Conservation (phyloP, 2,113 vertebrate genomes). For the Cinclus mexicanus region DNA sequence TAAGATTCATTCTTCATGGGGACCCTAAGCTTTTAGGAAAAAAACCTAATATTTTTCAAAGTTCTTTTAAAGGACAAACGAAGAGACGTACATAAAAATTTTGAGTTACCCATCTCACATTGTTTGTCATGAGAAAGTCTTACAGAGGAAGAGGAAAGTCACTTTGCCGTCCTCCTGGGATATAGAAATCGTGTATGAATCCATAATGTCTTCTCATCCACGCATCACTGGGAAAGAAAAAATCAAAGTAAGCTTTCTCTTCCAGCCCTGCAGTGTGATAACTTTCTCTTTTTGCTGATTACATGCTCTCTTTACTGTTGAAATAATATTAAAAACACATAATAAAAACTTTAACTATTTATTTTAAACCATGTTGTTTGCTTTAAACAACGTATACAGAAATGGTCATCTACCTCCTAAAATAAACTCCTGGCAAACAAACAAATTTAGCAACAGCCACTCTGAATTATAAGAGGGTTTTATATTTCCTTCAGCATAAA, state of each 20-base stretch:
- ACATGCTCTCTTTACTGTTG: background rate
- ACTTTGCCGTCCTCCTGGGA: slow-evolving; percentile 21
- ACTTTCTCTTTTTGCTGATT: slow-evolving; percentile 3
- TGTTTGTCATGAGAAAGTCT: background rate
- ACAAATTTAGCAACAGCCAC: background rate
- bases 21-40: background rate
- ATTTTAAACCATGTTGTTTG: background rate
- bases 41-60: background rate
- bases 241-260: slow-evolving; percentile 20
- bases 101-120: background rate
- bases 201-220: slow-evolving; percentile 39
- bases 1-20: background rate
- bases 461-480: background rate
- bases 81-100: background rate
- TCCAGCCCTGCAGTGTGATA: background rate
- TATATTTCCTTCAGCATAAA: slow-evolving; percentile 48
- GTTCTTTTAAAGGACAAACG: background rate
- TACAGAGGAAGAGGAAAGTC: slow-evolving; percentile 14
- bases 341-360: background rate
- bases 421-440: background rate
- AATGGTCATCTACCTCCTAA: background rate
- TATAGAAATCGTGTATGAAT: background rate
- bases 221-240: background rate
- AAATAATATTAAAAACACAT: background rate
- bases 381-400: background rate